phyloP scores from a whole-genome alignment of 1,140 invertebrate species.

The Ganaspis sp. region DNA sequence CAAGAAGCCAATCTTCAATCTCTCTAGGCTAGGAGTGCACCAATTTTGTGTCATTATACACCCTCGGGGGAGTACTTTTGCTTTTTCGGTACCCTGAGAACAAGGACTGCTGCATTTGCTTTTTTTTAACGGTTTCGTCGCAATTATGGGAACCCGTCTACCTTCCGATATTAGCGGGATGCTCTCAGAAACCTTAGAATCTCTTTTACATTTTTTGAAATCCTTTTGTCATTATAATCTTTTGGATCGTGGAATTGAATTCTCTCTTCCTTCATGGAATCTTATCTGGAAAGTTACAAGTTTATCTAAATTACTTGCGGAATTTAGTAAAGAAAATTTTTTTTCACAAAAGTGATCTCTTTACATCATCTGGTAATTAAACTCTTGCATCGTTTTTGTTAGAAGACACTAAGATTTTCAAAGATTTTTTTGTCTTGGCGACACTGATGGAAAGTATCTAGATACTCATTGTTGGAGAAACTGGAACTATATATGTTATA shows the following conservation, averaged over 20 bases:
- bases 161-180: constrained; percentile 37
- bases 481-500: background rate
- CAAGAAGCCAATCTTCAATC: constrained; percentile 56
- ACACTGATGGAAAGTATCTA: no score
- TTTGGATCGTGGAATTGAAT: no score
- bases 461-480: no score
- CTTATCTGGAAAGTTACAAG: no score
- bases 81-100: constrained; percentile 53
- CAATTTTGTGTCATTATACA: constrained; percentile 75
- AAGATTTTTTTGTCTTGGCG: no score
- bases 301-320: no score
- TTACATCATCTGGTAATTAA: no score
- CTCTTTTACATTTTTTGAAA: background rate
- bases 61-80: constrained; percentile 55
- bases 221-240: background rate
- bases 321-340: no score
- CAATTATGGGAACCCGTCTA: constrained; percentile 64
- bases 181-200: background rate
- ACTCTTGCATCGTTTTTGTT: no score
- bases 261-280: no score
- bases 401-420: no score
- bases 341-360: no score
- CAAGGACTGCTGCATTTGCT: constrained; percentile 45
- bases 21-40: constrained; percentile 56
- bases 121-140: constrained; percentile 65